phyloP scores from a whole-genome alignment of 2,113 vertebrate species.

The Crotalus viridis region DNA sequence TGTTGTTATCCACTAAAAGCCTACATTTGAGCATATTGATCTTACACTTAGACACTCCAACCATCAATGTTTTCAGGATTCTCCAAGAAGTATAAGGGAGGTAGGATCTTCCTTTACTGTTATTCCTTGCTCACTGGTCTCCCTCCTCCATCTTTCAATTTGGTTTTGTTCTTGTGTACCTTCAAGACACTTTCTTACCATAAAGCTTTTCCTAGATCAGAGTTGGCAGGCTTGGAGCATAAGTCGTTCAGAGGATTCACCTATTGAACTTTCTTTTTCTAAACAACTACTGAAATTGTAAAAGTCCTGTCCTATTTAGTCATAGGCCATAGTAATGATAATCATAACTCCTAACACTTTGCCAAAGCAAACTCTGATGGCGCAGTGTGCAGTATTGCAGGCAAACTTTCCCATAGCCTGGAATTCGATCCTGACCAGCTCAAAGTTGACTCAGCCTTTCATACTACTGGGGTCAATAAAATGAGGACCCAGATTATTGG shows the following conservation, averaged over 20 bases:
- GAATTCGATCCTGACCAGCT: not conserved
- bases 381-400: not conserved
- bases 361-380: not conserved
- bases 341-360: not conserved
- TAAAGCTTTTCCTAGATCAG: not conserved
- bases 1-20: not conserved
- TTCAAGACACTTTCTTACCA: not conserved
- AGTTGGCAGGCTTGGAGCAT: not conserved
- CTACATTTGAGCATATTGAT: not conserved
- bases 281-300: not conserved
- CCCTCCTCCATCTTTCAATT: not conserved
- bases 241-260: not conserved
- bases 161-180: not conserved
- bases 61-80: no score
- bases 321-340: not conserved
- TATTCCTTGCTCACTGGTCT: not conserved
- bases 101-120: not conserved
- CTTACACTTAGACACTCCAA: not conserved
- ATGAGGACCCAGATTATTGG: not conserved
- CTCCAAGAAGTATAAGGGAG: no score
- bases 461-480: not conserved
- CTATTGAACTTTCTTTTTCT: not conserved
- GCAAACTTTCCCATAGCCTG: not conserved
- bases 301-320: not conserved
- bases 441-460: not conserved